Conservation (phyloP, 1,140 invertebrate genomes). For the Asbolus verrucosus region DNA sequence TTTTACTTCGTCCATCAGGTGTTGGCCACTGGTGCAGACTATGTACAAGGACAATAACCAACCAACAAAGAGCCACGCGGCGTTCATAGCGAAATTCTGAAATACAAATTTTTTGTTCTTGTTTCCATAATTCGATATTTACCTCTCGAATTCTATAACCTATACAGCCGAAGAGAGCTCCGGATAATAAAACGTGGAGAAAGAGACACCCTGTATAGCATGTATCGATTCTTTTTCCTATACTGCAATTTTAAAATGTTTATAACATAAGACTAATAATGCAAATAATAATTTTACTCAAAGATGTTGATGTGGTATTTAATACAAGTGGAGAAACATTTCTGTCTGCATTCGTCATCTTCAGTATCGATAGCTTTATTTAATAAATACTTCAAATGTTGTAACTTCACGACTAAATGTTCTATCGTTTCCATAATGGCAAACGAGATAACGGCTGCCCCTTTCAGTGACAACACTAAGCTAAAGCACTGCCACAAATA, state of each 20-base stretch:
- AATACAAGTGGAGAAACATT: slow-evolving; percentile 31
- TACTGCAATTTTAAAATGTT: neutral
- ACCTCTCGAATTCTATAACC: slow-evolving; percentile 8
- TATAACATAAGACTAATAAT: neutral
- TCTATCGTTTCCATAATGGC: slow-evolving; percentile 26
- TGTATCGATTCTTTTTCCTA: slow-evolving; percentile 1
- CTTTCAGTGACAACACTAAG: slow-evolving; percentile 12
- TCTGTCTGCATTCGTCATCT: slow-evolving; percentile 5
- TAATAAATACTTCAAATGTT: slow-evolving; percentile 21
- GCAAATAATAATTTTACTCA: neutral
- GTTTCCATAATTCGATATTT: slow-evolving; percentile 28
- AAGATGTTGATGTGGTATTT: slow-evolving; percentile 40
- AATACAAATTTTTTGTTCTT: neutral
- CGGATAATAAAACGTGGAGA: neutral
- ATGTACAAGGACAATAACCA: slow-evolving; percentile 30
- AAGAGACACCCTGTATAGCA: neutral
- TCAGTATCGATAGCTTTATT: slow-evolving; percentile 15
- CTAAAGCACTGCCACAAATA: slow-evolving; percentile 18
- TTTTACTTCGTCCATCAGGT: slow-evolving; percentile 38
- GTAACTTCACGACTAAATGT: slow-evolving; percentile 22
- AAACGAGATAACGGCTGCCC: slow-evolving; percentile 27
- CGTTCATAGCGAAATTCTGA: neutral
- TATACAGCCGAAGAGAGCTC: neutral
- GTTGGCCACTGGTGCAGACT: slow-evolving; percentile 38
- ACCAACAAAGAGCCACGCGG: slow-evolving; percentile 6